Evolutionary conservation across 2,888 invertebrate species (phyloP), one percentile per base, ranked within the genome.

Genomic region (Sinopyrophorus schimmeli): DNA sequence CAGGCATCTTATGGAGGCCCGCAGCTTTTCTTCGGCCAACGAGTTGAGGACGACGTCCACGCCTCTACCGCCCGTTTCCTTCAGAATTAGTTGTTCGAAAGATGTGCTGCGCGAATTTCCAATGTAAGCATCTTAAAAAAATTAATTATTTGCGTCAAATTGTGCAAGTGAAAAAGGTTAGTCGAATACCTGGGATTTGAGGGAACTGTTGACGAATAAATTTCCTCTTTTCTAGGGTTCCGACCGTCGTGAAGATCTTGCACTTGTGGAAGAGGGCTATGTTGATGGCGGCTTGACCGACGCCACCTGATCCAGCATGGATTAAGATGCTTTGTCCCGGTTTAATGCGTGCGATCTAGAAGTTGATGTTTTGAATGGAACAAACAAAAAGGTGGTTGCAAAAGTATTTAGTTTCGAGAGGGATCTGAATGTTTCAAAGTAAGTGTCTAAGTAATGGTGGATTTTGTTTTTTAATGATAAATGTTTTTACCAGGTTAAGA

Each of bases 21-120:
- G 79, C 0, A 96, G 77, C 71, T 96, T 96, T 30, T 97, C 95
- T 64, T 92, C 95, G 0, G 95, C 84, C 27, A 98, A 74, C 0
- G 94, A 95, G 71, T 98, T 98, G 4, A 93, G 74, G 7, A 97
- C 89, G 39, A 95, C 75, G 66, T 98, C 91, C 0, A 98, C 96
- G 21, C 96, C 95, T 59, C 79, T 78, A 6, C 96, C 95, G 4
- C 86, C 78, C 0, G 96, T 96, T 63, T 84, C 80, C 31, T 77
- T 77, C 60, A 86, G 78, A 41, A 98, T 80, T 81, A 94, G 84
- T 56, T 84, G 80, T 70, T 96, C 95, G 70, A 98, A 98, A 0
- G 86, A 83, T 0, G 84, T 79, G 67, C 93, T 87, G 61, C 92
- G 82, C 5, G 95, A 92, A 71, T 93, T 91, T 11, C 91, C 89